Evolutionary conservation across 2,888 invertebrate genomes (phyloP), one percentile per base, ranked within the genome.

Genomic region (Parnassius mnemosyne): DNA sequence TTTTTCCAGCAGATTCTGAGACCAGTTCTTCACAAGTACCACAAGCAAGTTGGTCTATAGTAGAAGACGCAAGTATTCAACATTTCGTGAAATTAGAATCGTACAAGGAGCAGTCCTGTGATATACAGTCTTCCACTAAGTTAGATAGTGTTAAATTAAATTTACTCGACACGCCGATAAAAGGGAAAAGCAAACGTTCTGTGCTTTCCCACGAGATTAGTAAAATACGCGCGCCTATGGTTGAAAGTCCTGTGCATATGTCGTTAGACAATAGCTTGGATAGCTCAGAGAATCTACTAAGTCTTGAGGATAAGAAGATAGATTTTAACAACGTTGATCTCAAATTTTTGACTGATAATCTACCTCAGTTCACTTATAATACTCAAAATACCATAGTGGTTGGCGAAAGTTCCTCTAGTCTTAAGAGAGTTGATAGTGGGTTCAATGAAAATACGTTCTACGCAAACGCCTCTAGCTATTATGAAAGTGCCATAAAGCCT

Each of bases 401-500:
- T 25, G 75, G 77, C 47, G 84, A 87, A 61, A 77, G 73, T 63
- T 82, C 86, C 34, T 73, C 75, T 69, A 87, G 84, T 66, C 85
- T 88, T 74, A 90, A 87, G 72, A 81, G 82, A 76, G 72, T 87
- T 13, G 89, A 89, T 63, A 92, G 91, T 67, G 92, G 91, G 10
- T 90, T 85, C 65, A 88, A 87, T 64, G 92, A 92, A 63, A 85
- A 88, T 55, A 89, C 88, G 7, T 89, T 87, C 63, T 89, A 83
- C 71, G 76, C 78, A 9, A 87, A 87, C 68, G 85, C 85, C 50
- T 89, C 89, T 71, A 89, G 90, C 80, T 89, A 89, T 68, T 90
- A 90, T 63, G 89, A 89, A 74, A 88, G 90, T 84, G 88, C 89
- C 82, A 90, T 90, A 85, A 89, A 89, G 76, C 89, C 89, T 46